A percentile compares a stretch with the other conserved stretches of the same genome.
Conservation (phyloP, 1,140 invertebrate species). For the Zophobas morio region DNA sequence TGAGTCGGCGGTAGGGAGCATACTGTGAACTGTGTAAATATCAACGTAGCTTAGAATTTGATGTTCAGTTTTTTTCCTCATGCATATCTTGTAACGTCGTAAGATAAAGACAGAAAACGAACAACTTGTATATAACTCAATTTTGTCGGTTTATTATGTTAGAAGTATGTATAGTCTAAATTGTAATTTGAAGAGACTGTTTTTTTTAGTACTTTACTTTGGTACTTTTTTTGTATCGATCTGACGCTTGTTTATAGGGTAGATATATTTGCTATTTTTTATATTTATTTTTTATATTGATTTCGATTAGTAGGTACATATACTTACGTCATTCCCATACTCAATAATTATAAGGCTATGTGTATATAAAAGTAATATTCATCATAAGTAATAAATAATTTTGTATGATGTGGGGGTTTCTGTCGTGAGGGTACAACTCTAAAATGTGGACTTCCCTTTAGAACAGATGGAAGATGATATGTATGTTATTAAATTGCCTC, state of each 20-base stretch:
- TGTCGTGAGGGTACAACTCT: background rate
- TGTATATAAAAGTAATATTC: slow-evolving; percentile 46
- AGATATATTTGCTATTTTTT: slow-evolving; percentile 43
- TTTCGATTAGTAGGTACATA: slow-evolving; percentile 44
- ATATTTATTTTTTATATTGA: slow-evolving; percentile 54
- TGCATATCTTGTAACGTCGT: slow-evolving; percentile 37
- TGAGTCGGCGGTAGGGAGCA: slow-evolving; percentile 65
- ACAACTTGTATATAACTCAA: slow-evolving; percentile 30
- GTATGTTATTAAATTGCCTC: too few species aligned
- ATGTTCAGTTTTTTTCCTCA: slow-evolving; percentile 38
- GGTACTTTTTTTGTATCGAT: slow-evolving; percentile 12
- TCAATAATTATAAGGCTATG: slow-evolving; percentile 45
- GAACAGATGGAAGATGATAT: background rate
- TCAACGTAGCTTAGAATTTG: slow-evolving; percentile 8
- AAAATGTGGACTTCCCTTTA: background rate
- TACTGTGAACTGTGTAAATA: slow-evolving; percentile 56
- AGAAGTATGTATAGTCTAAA: slow-evolving; percentile 20
- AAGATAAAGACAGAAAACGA: background rate
- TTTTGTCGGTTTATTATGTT: slow-evolving; percentile 2
- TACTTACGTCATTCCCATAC: slow-evolving; percentile 52
- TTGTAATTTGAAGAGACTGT: slow-evolving; percentile 48
- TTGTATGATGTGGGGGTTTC: slow-evolving; percentile 7
- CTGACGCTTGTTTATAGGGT: slow-evolving; percentile 25
- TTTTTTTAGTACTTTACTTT: slow-evolving; percentile 40
- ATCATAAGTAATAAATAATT: slow-evolving; percentile 46